Percentiles rank a stretch among this genome's conserved stretches.
These are phyloP conservation scores for Oligia latruncula DNA, from an alignment of 2,888 invertebrate genomes.

Conservation along the genomic window DNA sequence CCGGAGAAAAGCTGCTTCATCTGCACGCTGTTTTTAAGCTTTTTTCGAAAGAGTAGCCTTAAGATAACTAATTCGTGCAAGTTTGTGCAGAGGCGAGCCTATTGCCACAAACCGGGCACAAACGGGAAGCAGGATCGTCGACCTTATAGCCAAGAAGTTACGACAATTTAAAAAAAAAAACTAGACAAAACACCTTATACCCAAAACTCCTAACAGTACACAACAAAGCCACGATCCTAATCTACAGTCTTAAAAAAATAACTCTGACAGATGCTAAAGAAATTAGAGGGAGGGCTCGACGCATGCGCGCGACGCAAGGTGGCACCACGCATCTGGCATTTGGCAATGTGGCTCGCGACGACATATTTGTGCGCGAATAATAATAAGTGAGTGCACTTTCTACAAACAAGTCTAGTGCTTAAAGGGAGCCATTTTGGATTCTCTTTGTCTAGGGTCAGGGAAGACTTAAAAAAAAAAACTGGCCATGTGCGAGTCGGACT, in stretches of 20 bases:
- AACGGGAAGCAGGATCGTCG: too few species aligned
- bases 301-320: constrained; percentile 67
- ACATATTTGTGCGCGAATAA: constrained; percentile 45
- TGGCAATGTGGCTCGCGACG: constrained; percentile 64
- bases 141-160: not conserved
- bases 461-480: not conserved
- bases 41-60: too few species aligned
- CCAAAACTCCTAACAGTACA: constrained; percentile 35
- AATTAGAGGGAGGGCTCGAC: constrained; percentile 55
- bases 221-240: constrained; percentile 47
- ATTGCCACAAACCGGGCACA: too few species aligned
- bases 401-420: constrained; percentile 44
- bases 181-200: constrained; percentile 6
- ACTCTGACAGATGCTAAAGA: constrained; percentile 63
- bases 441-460: constrained; percentile 17
- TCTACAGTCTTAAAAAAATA: constrained; percentile 48
- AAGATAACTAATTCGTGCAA: too few species aligned
- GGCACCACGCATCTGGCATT: constrained; percentile 67
- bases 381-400: constrained; percentile 51
- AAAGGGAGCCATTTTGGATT: constrained; percentile 22
- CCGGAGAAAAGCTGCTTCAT: too few species aligned
- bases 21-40: too few species aligned
- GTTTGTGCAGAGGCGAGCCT: too few species aligned
- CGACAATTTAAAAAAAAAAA: not conserved
- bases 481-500: too few species aligned